Evolutionary conservation across 2,113 vertebrate genomes (phyloP).

Genomic region (Etheostoma cragini): DNA sequence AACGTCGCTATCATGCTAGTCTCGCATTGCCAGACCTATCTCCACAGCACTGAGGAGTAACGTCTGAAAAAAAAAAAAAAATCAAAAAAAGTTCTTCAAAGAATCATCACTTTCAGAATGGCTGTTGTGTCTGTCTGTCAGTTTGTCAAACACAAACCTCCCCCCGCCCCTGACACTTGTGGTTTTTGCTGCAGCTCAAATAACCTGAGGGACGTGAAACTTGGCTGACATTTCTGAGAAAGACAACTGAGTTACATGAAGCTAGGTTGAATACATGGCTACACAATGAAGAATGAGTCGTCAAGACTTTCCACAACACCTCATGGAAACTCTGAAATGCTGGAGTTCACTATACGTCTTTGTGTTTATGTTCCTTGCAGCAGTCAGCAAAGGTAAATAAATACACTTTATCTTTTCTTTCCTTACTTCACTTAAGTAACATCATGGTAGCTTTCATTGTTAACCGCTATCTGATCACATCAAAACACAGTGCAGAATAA

Average conservation of each 20-base stretch:
- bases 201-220: constrained; percentile 45
- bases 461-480: background rate
- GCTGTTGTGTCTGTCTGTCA: constrained; percentile 38
- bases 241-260: constrained; percentile 35
- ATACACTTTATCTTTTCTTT: background rate
- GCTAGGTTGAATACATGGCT: constrained; percentile 31
- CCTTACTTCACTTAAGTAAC: background rate
- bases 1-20: too few relatives aligned
- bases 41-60: too few relatives aligned
- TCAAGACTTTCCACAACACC: constrained; percentile 37
- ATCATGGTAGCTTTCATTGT: background rate
- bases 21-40: too few relatives aligned
- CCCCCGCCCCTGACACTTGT: constrained; percentile 43
- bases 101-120: constrained; percentile 24
- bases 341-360: constrained; percentile 30
- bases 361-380: constrained; percentile 51
- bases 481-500: background rate
- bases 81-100: constrained; percentile 27
- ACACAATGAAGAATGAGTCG: background rate
- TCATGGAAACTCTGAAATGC: constrained; percentile 52
- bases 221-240: constrained; percentile 72
- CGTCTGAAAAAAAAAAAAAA: background rate
- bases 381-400: constrained; percentile 60
- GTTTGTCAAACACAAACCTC: constrained; percentile 4
- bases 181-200: constrained; percentile 48